Conservation (phyloP, 2,888 invertebrate genomes). For the Linyphia triangularis region DNA sequence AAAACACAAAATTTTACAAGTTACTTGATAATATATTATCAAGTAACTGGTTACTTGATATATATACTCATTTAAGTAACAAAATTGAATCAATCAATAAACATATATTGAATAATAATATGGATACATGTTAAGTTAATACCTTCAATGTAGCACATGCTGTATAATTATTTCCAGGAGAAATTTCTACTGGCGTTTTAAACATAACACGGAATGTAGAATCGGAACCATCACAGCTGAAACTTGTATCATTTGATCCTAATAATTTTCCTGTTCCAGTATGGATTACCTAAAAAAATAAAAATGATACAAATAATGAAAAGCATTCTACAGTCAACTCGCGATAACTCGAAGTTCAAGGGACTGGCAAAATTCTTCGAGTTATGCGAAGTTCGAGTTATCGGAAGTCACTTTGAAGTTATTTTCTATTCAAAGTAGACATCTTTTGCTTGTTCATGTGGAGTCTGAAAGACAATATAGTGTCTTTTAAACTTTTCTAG, state of each 20-base stretch:
- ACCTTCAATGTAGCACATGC: conserved; percentile 90
- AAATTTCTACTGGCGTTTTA: conserved; percentile 90
- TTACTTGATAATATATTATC: too few species aligned
- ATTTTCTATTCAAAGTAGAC: too few species aligned
- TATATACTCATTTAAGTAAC: too few species aligned
- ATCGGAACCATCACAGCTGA: conserved; percentile 88
- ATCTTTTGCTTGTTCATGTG: too few species aligned
- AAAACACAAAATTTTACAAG: too few species aligned
- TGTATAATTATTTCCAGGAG: conserved; percentile 88
- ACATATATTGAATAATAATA: background rate
- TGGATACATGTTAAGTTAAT: background rate
- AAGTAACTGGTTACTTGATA: too few species aligned
- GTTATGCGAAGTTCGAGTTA: too few species aligned
- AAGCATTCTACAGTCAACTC: too few species aligned
- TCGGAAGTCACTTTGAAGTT: too few species aligned
- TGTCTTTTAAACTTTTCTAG: background rate
- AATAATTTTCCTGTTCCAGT: conserved; percentile 87
- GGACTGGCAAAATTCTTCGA: too few species aligned
- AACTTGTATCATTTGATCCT: conserved; percentile 87
- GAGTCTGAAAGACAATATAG: background rate
- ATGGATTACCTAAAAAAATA: conserved; percentile 83
- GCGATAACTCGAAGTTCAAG: too few species aligned
- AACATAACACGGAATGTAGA: conserved; percentile 90
- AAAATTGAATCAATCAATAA: too few species aligned
- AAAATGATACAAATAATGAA: background rate